A percentile compares a stretch with the other conserved stretches of the same genome.
These are phyloP conservation scores for Hassar affinis DNA, from an alignment of 2,113 vertebrate species.

Conservation along the genomic window DNA sequence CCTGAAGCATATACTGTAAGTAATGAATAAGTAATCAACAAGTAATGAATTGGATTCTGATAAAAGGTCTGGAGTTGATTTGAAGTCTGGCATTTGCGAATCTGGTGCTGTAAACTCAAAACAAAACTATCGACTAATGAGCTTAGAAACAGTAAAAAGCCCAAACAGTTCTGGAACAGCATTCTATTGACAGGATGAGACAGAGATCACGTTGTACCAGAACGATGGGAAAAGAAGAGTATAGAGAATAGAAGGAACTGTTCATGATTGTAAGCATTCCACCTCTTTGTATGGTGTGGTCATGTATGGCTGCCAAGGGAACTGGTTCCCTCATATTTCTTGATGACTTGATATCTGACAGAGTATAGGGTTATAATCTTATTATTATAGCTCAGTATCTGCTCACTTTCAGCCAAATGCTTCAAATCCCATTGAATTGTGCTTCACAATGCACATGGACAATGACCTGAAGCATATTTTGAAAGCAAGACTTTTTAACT, in stretches of 20 bases:
- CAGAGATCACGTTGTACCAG: not conserved
- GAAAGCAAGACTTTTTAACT: not conserved
- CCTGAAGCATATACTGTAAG: not conserved
- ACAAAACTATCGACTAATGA: not conserved
- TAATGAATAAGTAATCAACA: not conserved
- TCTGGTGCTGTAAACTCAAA: not conserved
- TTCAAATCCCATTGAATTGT: not conserved
- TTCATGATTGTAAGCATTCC: not conserved
- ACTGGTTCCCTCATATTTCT: not conserved
- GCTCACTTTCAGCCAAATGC: not conserved
- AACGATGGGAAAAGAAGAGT: not conserved
- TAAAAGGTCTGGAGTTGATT: not conserved
- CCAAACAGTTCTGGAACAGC: not conserved
- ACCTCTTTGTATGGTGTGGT: not conserved
- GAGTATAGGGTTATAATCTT: not conserved
- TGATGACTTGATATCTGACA: not conserved
- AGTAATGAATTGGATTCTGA: not conserved
- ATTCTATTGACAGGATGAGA: not conserved
- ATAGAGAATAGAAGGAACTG: not conserved
- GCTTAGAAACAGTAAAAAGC: not conserved
- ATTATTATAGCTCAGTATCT: too few species aligned
- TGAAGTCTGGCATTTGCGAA: not conserved
- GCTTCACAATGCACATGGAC: not conserved
- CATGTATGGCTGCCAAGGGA: not conserved
- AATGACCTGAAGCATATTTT: not conserved